phyloP scores from a whole-genome alignment of 2,888 invertebrate genomes.

The Enchytraeus crypticus region DNA sequence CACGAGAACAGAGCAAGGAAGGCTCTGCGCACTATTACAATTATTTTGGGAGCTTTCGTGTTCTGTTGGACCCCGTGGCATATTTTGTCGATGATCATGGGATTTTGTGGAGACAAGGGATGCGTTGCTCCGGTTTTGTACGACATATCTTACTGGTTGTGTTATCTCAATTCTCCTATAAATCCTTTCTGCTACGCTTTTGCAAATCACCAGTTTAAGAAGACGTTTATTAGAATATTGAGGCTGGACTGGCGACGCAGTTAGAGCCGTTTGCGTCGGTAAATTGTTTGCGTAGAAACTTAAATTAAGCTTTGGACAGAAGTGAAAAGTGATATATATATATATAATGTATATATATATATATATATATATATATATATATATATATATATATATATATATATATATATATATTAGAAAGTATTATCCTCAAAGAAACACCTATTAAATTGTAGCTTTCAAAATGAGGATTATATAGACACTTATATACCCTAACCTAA shows the following conservation, averaged over 20 bases:
- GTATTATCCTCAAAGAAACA: no score
- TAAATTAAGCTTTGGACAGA: no score
- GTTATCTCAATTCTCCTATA: constrained; percentile 70
- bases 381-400: no score
- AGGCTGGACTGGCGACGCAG: constrained; percentile 78
- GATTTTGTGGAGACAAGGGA: constrained; percentile 65
- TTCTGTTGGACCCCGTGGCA: constrained; percentile 99
- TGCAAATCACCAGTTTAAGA: constrained; percentile 98
- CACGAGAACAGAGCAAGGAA: constrained; percentile 97
- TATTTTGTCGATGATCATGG: constrained; percentile 86
- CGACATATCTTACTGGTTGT: constrained; percentile 57
- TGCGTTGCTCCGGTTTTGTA: constrained; percentile 34
- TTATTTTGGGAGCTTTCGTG: constrained; percentile 91
- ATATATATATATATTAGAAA: no score
- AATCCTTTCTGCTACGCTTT: constrained; percentile 98
- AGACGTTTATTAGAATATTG: constrained; percentile 89
- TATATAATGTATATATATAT: no score
- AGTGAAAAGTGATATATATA: no score
- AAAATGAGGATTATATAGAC: no score
- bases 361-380: no score
- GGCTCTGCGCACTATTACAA: constrained; percentile 94
- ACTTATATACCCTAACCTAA: no score
- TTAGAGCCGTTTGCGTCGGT: no score
- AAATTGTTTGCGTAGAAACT: no score
- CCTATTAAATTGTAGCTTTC: no score